Evolutionary conservation across 2,113 vertebrate genomes (phyloP).

Genomic region (Oenanthe melanoleuca): DNA sequence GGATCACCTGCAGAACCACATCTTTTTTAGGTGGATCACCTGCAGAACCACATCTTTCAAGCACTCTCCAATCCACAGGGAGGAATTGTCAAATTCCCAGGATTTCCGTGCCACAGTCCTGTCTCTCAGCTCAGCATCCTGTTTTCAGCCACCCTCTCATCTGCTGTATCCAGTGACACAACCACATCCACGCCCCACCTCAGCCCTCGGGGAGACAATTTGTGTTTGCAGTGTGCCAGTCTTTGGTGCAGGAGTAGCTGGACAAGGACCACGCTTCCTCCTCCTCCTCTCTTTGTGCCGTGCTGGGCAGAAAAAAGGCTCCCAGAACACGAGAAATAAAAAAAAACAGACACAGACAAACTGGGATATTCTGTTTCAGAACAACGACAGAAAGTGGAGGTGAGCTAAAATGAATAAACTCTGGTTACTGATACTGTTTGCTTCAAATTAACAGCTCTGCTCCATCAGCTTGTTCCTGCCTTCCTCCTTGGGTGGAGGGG

Average conservation of each 20-base stretch:
- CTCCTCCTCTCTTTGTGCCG: not conserved
- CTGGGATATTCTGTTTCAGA: conserved; percentile 1
- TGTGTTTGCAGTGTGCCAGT: not conserved
- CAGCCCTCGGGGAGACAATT: not conserved
- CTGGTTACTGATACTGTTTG: fast-evolving
- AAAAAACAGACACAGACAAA: not conserved
- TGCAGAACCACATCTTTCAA: not conserved
- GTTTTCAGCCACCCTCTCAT: fast-evolving
- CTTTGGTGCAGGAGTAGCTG: not conserved
- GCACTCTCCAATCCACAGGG: not conserved
- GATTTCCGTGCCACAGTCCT: not conserved
- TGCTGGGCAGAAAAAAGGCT: not conserved
- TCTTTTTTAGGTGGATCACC: not conserved
- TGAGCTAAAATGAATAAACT: not conserved
- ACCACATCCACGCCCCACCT: not conserved
- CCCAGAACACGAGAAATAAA: not conserved
- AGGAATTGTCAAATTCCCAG: not conserved
- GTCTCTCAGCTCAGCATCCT: not conserved
- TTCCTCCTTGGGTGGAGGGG: not conserved
- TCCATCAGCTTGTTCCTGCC: not conserved
- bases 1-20: not conserved
- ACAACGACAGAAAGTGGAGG: not conserved
- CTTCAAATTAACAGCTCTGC: not conserved
- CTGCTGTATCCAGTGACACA: not conserved
- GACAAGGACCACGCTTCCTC: not conserved